Evolutionary conservation across 2,888 invertebrate species (phyloP), one percentile per base, ranked within the genome.

Genomic region (Acanthococcus lagerstroemiae): DNA sequence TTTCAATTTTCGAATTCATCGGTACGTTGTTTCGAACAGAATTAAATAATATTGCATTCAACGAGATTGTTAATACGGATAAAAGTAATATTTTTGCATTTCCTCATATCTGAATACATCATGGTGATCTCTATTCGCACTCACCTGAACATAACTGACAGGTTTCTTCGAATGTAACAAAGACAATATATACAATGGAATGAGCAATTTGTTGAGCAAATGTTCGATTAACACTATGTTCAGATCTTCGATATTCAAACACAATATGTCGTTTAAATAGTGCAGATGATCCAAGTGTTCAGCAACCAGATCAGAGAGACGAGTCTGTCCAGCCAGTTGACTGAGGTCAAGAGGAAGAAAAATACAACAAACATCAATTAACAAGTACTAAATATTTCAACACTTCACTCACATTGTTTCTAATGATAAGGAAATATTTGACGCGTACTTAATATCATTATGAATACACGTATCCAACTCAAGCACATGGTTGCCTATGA

Each of bases 211-310:
- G 77, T 95, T 90, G 70, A 97, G 80, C 68, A 97, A 80, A 78
- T 97, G 95, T 75, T 95, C 94, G 0, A 93, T 90, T 65, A 97
- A 79, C 55, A 96, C 94, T 72, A 91, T 89, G 77, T 96, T 97
- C 65, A 97, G 80, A 74, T 92, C 90, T 60, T 88, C 86, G 72
- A 96, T 95, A 75, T 92, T 87, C 67, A 97, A 81, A 73, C 90
- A 86, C 21, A 99, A 82, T 72, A 97, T 97, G 75, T 97, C 97
- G 75, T 96, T 97, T 66, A 97, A 81, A 76, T 97, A 97, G 78
- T 97, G 96, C 15, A 97, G 81, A 76, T 97, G 95, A 77, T 99
- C 97, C 70, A 97, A 79, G 77, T 97, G 96, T 77, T 96, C 96
- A 0, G 95, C 96, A 1, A 97, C 95, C 69, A 97, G 78, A 77